phyloP scores from a whole-genome alignment of 2,797 vertebrate species.

The Pogoniulus pusillus region DNA sequence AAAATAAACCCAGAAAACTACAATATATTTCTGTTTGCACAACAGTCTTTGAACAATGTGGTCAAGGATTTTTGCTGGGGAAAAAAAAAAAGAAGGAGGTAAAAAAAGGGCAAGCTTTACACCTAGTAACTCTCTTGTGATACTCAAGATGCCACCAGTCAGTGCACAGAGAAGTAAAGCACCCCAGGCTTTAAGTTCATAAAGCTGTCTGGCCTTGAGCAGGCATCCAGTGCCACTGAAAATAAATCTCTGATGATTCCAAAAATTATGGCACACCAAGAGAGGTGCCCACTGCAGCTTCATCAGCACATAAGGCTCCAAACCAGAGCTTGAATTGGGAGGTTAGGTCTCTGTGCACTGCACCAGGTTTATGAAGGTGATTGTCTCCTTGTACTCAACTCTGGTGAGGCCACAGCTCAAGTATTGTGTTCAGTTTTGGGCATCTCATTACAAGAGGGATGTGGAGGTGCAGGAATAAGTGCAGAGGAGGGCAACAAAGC shows the following conservation, averaged over 20 bases:
- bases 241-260: not conserved
- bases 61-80: not conserved
- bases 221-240: not conserved
- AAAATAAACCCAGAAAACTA: not conserved
- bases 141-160: not conserved
- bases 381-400: no score
- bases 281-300: not conserved
- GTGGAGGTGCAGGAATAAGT: no score
- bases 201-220: not conserved
- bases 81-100: no score
- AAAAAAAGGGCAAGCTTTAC: not conserved
- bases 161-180: not conserved
- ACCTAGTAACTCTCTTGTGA: not conserved
- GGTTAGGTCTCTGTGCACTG: not conserved
- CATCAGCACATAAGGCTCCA: not conserved
- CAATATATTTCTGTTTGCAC: not conserved
- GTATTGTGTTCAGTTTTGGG: no score
- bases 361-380: not conserved
- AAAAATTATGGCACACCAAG: not conserved
- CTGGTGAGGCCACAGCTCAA: no score
- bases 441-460: no score
- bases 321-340: not conserved
- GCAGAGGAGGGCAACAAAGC: no score
- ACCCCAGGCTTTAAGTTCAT: not conserved
- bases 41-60: not conserved